A percentile compares a stretch with the other conserved stretches of the same genome.
phyloP scores from a whole-genome alignment of 2,113 vertebrate genomes.

The Neomonachus schauinslandi region DNA sequence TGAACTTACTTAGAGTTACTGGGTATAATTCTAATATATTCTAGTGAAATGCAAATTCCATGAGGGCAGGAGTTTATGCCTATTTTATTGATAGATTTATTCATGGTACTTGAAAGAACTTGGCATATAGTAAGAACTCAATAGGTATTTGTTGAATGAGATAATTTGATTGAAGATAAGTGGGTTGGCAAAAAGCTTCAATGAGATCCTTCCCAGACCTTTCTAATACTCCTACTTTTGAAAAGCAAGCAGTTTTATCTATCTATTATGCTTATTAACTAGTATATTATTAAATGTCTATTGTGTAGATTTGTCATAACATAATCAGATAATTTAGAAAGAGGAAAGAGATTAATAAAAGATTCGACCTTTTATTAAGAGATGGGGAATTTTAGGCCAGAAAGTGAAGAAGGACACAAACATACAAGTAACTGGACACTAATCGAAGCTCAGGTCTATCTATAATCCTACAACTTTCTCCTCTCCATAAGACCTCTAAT shows the following conservation, averaged over 20 bases:
- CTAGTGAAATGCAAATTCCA: background rate
- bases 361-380: background rate
- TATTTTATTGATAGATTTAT: background rate
- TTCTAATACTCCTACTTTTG: background rate
- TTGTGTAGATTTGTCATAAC: background rate
- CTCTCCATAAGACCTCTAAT: background rate
- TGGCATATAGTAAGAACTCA: background rate
- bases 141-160: background rate
- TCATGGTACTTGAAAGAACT: background rate
- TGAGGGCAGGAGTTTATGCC: rapidly evolving
- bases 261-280: background rate
- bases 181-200: background rate
- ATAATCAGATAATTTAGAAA: background rate
- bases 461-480: background rate
- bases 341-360: background rate
- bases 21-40: background rate
- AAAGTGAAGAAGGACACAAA: background rate
- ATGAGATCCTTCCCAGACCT: background rate
- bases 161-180: background rate
- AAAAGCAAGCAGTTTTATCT: background rate
- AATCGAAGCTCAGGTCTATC: background rate
- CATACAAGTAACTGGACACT: background rate
- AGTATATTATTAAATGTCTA: background rate
- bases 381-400: background rate
- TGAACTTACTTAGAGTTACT: background rate